Conservation (phyloP, 1,140 invertebrate genomes). For the Sipha flava region DNA sequence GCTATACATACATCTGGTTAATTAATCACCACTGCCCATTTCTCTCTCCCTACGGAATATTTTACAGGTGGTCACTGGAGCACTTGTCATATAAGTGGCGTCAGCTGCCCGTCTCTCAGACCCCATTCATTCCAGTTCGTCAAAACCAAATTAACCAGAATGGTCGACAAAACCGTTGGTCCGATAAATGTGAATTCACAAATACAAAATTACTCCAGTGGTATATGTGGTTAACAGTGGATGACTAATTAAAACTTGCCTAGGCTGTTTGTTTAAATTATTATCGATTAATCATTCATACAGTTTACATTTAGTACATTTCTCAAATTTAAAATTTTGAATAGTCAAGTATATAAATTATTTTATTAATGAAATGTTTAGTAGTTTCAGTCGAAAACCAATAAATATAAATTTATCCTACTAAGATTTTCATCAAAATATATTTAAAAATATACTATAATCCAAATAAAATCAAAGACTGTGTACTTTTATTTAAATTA, state of each 20-base stretch:
- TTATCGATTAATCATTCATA: background rate
- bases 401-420: no score
- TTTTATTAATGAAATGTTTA: no score
- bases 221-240: background rate
- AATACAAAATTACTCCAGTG: background rate
- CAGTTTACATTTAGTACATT: no score
- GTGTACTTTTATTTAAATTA: no score
- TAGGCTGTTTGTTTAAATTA: background rate
- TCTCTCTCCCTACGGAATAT: background rate
- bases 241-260: background rate
- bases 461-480: no score
- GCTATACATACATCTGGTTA: background rate
- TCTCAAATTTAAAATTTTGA: no score
- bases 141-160: background rate
- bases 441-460: no score
- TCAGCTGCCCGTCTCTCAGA: background rate
- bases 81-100: background rate
- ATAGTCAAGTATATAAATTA: no score
- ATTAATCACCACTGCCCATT: background rate
- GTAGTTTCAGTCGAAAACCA: no score
- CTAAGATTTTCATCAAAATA: no score
- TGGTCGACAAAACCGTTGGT: background rate
- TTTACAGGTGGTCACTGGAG: conserved; percentile 4
- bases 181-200: background rate
- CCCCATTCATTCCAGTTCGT: background rate